Conservation (phyloP, 2,797 vertebrate genomes). For the Poeciliopsis presidionis region DNA sequence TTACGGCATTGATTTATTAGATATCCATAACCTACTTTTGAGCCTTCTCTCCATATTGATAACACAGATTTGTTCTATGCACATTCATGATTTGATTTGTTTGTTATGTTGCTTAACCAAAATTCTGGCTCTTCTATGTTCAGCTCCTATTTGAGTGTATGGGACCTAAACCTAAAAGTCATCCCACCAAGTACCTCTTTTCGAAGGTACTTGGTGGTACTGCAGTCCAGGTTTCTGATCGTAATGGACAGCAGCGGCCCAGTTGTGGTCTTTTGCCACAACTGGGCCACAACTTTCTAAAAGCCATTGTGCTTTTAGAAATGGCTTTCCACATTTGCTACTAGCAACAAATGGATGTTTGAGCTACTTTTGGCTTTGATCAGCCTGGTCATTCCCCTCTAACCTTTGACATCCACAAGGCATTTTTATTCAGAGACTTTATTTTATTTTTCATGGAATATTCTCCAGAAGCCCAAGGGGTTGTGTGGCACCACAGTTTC, state of each 20-base stretch:
- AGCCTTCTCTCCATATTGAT: neutral
- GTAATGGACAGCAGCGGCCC: neutral
- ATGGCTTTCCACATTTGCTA: neutral
- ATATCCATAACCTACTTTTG: neutral
- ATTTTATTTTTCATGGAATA: neutral
- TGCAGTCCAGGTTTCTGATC: neutral
- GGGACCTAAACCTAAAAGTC: neutral
- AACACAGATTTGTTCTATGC: neutral
- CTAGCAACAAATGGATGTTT: neutral
- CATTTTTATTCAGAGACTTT: neutral
- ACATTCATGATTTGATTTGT: neutral
- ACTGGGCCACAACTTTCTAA: too few species aligned
- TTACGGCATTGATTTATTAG: neutral
- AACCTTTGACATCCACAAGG: neutral
- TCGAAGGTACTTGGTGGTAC: too few species aligned
- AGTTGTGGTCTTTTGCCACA: neutral
- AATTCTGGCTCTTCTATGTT: neutral
- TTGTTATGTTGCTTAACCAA: neutral
- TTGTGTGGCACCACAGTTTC: neutral
- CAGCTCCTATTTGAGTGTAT: neutral
- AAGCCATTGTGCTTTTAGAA: neutral
- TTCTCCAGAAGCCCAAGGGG: neutral
- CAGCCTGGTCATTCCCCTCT: neutral
- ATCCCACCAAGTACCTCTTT: neutral
- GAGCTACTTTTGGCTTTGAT: neutral